phyloP scores from a whole-genome alignment of 53 echinoderm and acorn worm genomes.

The Arbacia lixula region DNA sequence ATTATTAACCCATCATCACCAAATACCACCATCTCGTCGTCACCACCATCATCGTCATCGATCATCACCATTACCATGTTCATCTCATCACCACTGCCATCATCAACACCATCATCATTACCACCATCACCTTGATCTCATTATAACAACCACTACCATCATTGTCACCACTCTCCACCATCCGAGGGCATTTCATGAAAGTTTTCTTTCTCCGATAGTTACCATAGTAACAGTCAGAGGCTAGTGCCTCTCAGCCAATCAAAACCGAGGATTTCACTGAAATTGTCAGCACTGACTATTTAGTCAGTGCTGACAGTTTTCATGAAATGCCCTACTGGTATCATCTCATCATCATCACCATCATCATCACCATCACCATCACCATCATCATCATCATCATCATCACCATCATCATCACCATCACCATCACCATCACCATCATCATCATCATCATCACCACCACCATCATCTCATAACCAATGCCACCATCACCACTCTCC shows the following conservation, averaged over 20 bases:
- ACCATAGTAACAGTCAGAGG: too few species aligned
- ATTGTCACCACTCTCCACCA: constrained; percentile 25
- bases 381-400: constrained; percentile 40
- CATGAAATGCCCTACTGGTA: too few species aligned
- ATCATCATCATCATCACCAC: constrained; percentile 17
- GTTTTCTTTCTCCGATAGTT: too few species aligned
- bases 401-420: constrained; percentile 35
- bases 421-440: constrained; percentile 15
- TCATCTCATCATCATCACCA: too few species aligned
- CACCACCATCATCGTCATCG: not conserved
- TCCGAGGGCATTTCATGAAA: too few species aligned
- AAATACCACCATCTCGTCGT: not conserved
- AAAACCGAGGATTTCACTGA: too few species aligned
- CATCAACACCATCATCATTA: not conserved
- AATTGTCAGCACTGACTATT: too few species aligned
- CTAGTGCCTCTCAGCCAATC: too few species aligned
- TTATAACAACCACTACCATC: constrained; percentile 15
- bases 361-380: constrained; percentile 30
- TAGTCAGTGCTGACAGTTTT: too few species aligned
- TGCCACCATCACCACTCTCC: not conserved
- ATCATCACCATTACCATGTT: not conserved
- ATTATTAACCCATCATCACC: not conserved
- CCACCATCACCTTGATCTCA: not conserved
- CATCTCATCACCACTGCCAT: not conserved
- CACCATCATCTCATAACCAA: not conserved